Conservation (phyloP, 1,140 invertebrate species). For the Steinernema khuongi region DNA sequence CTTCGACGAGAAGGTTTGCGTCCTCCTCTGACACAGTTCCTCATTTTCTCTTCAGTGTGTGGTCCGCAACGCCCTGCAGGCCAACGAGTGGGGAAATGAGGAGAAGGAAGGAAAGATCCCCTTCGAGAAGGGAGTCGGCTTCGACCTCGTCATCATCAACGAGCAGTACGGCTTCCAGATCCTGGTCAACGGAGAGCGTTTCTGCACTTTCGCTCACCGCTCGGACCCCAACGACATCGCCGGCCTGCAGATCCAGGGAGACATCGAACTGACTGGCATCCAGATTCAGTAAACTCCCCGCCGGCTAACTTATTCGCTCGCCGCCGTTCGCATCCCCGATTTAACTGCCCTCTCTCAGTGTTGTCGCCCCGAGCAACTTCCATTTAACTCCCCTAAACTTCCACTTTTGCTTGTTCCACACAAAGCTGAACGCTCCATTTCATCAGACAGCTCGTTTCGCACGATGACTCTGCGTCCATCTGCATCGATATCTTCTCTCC, state of each 20-base stretch:
- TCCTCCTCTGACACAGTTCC: neutral
- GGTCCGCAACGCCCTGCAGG: conserved; percentile 49
- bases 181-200: conserved; percentile 54
- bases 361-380: neutral
- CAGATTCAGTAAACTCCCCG: conserved; percentile 44
- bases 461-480: no score
- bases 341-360: neutral
- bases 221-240: conserved; percentile 52
- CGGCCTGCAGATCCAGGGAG: conserved; percentile 56
- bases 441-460: neutral
- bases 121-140: conserved; percentile 52
- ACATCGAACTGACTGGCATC: conserved; percentile 51
- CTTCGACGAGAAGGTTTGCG: conserved; percentile 53
- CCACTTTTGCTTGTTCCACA: conserved; percentile 4
- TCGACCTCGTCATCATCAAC: conserved; percentile 55
- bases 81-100: conserved; percentile 55
- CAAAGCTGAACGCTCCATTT: neutral
- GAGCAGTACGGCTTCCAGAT: conserved; percentile 58
- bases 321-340: neutral
- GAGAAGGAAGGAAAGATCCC: conserved; percentile 53
- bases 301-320: neutral
- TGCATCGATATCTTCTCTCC: no score
- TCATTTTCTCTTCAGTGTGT: conserved; percentile 35
- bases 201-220: conserved; percentile 53
- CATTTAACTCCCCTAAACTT: neutral